These are phyloP conservation scores for Biston stratarius DNA, from an alignment of 2,888 invertebrate species.

Conservation along the genomic window DNA sequence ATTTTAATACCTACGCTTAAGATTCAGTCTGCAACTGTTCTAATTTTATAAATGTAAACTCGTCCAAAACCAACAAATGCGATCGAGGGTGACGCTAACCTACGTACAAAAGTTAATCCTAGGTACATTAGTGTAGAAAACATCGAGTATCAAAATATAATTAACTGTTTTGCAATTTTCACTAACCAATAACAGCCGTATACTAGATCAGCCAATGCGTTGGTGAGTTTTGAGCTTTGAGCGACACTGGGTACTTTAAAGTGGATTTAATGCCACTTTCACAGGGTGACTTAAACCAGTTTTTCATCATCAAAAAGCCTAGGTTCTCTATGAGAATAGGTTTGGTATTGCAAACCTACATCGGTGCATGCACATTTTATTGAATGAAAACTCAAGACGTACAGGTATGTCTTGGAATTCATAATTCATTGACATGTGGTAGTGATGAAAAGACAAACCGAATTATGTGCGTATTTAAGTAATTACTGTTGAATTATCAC, in stretches of 20 bases:
- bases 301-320: background rate
- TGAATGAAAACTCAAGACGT: background rate
- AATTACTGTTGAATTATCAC: slow-evolving; percentile 45
- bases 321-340: slow-evolving; percentile 1
- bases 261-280: slow-evolving; percentile 65
- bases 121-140: slow-evolving; percentile 80
- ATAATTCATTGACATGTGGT: slow-evolving; percentile 42
- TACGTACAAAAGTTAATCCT: slow-evolving; percentile 79
- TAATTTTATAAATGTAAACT: slow-evolving; percentile 46
- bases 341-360: background rate
- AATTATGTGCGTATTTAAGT: slow-evolving; percentile 55
- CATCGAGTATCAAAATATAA: slow-evolving; percentile 86
- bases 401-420: background rate
- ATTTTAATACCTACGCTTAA: slow-evolving; percentile 25
- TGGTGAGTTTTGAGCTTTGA: slow-evolving; percentile 76
- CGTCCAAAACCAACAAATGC: slow-evolving; percentile 69
- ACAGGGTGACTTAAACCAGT: slow-evolving; percentile 16
- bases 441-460: slow-evolving; percentile 54
- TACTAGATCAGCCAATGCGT: slow-evolving; percentile 85
- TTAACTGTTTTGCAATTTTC: slow-evolving; percentile 81
- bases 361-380: background rate
- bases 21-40: slow-evolving; percentile 41
- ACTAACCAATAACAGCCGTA: slow-evolving; percentile 86
- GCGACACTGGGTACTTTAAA: slow-evolving; percentile 62
- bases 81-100: slow-evolving; percentile 66